Base-by-base conservation (phyloP, 2,113 vertebrate genomes). In the Irena cyanogastra region DNA sequence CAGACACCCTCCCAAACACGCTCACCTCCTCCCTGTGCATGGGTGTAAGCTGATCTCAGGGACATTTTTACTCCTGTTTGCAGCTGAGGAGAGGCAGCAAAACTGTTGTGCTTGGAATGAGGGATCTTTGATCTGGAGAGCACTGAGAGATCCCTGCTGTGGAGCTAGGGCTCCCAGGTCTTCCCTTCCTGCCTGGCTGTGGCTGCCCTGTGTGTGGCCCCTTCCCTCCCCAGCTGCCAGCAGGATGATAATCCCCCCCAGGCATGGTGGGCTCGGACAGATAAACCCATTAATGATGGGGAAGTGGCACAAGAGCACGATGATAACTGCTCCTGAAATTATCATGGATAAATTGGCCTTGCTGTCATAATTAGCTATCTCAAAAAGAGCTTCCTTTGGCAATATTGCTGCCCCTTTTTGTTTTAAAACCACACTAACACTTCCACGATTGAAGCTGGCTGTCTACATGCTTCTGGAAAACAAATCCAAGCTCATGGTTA, bases 81-180 rank as follows among this genome's bases (percentile, higher is more conserved):
- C 44, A 86, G 84, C 84, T 87, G 65, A 60, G 77, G 22, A 82
- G 87, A 89, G 72, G 49, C 65, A 84, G 57, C 11, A 31, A 6
- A 78, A 9, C 26, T 21, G 27, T 6, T 53, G 72, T 39, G 54
- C 42, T 77, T 59, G 53, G 54, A 64, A 31, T 47, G 19, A 88
- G 24, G 16, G 52, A 33, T 17, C 31, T 37, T 64, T 47, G 92
- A 45, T 63, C 93, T 56, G 83, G 44, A 60, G 64, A 69, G 31
- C 69, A 11, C 0, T 2, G 35, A 54, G 82, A 42, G 57, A 39
- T 59, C 39, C 19, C 1, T 13, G 70, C 31, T 39, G n/a, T 49
- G 16, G 15, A 27, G 47, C 10, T 66, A 11, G 7, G 50, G 44
- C 57, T 88, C 54, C 28, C 0, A 0, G 20, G 21, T 64, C 11